Base-by-base conservation (phyloP, 2,888 invertebrate genomes). In the Junonia oenone region DNA sequence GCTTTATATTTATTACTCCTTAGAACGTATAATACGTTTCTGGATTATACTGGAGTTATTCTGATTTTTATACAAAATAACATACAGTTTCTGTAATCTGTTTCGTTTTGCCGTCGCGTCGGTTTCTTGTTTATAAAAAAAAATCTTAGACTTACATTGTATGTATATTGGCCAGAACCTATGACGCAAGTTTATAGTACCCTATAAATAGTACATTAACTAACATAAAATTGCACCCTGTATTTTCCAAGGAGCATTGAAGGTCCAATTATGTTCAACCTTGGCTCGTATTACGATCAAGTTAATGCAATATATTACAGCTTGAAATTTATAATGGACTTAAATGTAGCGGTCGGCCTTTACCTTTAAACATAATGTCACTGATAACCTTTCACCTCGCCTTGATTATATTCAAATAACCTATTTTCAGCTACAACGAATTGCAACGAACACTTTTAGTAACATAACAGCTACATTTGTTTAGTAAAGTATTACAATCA, bases 221-320 rank as follows among this genome's bases (percentile, higher is more conserved):
- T 59, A 57, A 62, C 66, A 72, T 72, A 69, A 72, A 71, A 73
- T 68, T 68, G 64, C 64, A 62, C 63, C 62, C 64, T 65, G 58
- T 67, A 70, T 71, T 72, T 69, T 76, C 63, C 71, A 67, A 73
- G 67, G 65, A 67, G 62, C 68, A 68, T 64, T 66, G 69, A 69
- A 69, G 66, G 59, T 64, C 65, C 72, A 71, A 73, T 77, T 72
- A 73, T 66, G 60, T 64, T 55, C 61, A 58, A 49, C 72, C 70
- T 70, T 67, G 67, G 48, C 49, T 50, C 19, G 56, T 57, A 58
- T 61, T 55, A 59, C 57, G 58, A 63, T 61, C 58, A 58, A 63
- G 59, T 66, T 66, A 65, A 65, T 66, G 67, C 67, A 68, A 60
- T 56, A 61, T 59, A 59, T 62, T 62, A 59, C 50, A 48, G 59